A percentile compares a stretch with the other conserved stretches of the same genome.
Conservation (phyloP, 2,113 vertebrate species). For the Salvelinus sp. region DNA sequence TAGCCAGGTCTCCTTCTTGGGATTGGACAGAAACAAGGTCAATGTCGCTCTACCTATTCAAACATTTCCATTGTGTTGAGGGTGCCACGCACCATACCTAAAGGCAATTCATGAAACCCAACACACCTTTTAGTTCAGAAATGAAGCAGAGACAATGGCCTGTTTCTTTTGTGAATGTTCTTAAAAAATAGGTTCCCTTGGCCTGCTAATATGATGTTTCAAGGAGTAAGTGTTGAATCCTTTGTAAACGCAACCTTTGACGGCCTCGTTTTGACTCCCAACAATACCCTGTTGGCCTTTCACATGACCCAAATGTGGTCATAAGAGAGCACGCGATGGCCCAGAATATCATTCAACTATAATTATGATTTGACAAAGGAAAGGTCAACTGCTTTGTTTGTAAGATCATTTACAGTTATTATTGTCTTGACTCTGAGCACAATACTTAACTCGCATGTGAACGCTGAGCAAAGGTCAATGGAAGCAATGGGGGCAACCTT, state of each 20-base stretch:
- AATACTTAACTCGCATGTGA: neutral
- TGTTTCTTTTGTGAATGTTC: conserved; percentile 24
- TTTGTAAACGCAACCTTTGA: neutral
- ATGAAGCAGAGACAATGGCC: conserved; percentile 31
- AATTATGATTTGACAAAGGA: neutral
- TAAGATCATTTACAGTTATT: neutral
- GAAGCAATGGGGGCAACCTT: neutral
- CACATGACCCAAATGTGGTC: neutral
- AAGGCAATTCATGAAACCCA: conserved; percentile 35
- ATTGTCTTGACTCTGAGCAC: neutral
- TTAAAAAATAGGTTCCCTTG: neutral
- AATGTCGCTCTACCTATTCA: conserved; percentile 29
- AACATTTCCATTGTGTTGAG: conserved; percentile 44
- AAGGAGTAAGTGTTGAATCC: neutral
- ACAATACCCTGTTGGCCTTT: neutral
- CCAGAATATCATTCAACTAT: neutral
- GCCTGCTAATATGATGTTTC: neutral
- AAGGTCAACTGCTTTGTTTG: neutral
- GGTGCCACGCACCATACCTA: conserved; percentile 25
- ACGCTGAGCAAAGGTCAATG: neutral
- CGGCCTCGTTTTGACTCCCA: neutral
- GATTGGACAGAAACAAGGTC: conserved; percentile 54
- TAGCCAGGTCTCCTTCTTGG: conserved; percentile 13
- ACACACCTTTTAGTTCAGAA: conserved; percentile 39
- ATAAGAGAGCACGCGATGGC: neutral